Conservation (phyloP, 2,797 vertebrate species). For the Monodelphis domestica region DNA sequence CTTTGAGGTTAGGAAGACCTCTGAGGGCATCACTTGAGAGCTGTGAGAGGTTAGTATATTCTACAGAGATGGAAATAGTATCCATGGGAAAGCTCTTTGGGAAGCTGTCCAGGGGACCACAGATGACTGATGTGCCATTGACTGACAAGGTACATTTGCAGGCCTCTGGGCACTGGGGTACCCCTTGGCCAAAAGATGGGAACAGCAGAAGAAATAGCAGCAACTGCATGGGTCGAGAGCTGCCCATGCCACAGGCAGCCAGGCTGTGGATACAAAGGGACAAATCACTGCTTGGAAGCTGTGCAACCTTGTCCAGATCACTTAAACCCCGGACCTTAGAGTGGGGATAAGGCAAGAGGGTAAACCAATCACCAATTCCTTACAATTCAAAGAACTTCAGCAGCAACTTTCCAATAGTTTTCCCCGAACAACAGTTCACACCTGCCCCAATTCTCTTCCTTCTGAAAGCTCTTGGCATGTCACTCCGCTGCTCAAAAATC, state of each 20-base stretch:
- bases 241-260: neutral
- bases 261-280: neutral
- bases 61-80: slow-evolving; percentile 60
- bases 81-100: slow-evolving; percentile 47
- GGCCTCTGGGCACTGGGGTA: neutral
- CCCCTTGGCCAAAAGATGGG: fast-evolving
- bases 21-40: neutral
- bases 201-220: neutral
- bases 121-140: slow-evolving; percentile 51
- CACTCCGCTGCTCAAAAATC: slow-evolving; percentile 4
- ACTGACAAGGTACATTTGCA: neutral
- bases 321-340: neutral
- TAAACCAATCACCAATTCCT: neutral
- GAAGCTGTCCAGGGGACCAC: slow-evolving; percentile 40
- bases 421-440: fast-evolving
- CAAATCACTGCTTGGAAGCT: neutral
- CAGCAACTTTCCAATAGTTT: neutral
- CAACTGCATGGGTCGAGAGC: neutral
- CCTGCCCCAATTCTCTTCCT: neutral
- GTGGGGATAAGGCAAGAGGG: neutral
- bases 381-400: neutral
- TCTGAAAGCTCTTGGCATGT: neutral
- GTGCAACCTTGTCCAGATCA: neutral
- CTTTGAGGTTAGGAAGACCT: slow-evolving; percentile 35
- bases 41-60: slow-evolving; percentile 76